These are phyloP conservation scores for Myioborus miniatus DNA, from an alignment of 2,797 vertebrate species.

Conservation along the genomic window DNA sequence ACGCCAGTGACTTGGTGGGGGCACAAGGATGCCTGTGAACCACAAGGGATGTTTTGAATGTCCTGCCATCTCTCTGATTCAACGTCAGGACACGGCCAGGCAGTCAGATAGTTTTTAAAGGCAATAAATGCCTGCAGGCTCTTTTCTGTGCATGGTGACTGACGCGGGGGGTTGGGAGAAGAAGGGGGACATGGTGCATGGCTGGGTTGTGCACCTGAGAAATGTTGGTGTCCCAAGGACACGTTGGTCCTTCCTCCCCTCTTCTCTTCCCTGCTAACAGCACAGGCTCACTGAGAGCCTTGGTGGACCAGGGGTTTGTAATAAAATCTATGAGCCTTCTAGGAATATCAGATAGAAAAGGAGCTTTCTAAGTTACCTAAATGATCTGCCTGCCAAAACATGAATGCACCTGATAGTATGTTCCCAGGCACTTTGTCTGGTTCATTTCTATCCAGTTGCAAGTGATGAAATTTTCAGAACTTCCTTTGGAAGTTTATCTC, in stretches of 20 bases:
- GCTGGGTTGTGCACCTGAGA: not conserved
- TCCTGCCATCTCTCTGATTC: slow-evolving; percentile 2
- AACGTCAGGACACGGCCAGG: not conserved
- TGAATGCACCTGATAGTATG: not conserved
- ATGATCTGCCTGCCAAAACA: not conserved
- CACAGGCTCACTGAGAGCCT: not conserved
- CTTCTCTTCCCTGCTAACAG: not conserved
- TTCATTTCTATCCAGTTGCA: not conserved
- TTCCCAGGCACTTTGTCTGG: not conserved
- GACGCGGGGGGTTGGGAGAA: accelerated
- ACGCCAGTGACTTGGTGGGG: not conserved
- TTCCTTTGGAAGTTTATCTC: not conserved
- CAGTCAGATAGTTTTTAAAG: not conserved
- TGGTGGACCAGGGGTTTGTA: not conserved
- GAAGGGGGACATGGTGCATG: not conserved
- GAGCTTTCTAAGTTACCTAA: not conserved
- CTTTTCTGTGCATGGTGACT: not conserved
- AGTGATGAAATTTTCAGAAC: not conserved
- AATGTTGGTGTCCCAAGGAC: not conserved
- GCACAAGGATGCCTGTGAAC: not conserved
- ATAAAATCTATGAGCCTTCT: not conserved
- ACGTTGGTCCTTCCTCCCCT: not conserved
- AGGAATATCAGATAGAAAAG: not conserved
- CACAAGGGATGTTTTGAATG: not conserved
- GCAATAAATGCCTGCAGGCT: not conserved